These are phyloP conservation scores for Argyresthia goedartella DNA, from an alignment of 2,888 invertebrate species.

Conservation along the genomic window DNA sequence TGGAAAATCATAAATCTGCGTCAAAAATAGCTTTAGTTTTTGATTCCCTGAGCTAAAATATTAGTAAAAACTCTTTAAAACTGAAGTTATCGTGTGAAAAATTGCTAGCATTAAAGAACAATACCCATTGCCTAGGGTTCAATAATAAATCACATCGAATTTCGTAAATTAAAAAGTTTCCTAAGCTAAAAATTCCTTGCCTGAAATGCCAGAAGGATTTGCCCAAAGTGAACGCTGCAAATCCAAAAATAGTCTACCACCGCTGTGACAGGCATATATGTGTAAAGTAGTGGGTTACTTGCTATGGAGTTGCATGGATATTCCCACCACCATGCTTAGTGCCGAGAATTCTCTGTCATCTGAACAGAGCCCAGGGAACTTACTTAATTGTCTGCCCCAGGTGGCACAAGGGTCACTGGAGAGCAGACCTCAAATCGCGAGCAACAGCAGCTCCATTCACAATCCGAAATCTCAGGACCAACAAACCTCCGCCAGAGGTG, in stretches of 20 bases:
- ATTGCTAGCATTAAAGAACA: no score
- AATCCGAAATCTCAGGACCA: no score
- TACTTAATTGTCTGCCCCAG: slow-evolving; percentile 7
- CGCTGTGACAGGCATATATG: slow-evolving; percentile 5
- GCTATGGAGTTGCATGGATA: slow-evolving; percentile 18
- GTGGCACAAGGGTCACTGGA: slow-evolving; percentile 17
- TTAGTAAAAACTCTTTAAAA: no score
- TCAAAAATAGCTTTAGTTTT: no score
- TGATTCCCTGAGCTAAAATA: no score
- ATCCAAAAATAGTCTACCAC: slow-evolving; percentile 4
- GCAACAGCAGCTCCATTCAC: neutral
- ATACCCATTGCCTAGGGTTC: no score
- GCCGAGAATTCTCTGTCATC: slow-evolving; percentile 7
- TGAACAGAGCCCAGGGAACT: neutral
- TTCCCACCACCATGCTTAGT: slow-evolving; percentile 18
- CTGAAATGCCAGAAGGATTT: neutral
- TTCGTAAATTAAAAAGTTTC: no score
- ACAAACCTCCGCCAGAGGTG: no score
- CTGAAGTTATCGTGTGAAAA: no score
- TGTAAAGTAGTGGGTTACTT: slow-evolving; percentile 2
- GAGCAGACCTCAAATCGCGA: neutral
- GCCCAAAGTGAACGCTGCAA: slow-evolving; percentile 2
- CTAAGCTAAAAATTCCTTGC: neutral
- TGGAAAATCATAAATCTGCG: no score
- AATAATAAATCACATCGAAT: no score